Evolutionary conservation across 2,888 invertebrate genomes (phyloP), one percentile per base, ranked within the genome.

Genomic region (Chrysopilus asiliformis): DNA sequence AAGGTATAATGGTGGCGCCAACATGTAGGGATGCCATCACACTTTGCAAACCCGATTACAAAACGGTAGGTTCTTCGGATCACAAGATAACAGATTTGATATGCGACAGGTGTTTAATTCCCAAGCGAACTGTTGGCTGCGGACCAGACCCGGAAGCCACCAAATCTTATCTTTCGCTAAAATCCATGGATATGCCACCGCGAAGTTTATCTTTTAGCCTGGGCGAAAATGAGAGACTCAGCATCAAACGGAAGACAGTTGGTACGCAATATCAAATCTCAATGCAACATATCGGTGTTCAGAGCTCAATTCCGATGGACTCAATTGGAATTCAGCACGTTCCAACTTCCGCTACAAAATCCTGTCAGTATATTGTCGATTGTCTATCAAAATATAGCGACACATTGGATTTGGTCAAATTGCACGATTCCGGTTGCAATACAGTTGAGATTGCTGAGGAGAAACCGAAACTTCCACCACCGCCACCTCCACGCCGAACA

Each of bases 131-230:
- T 32, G 60, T 77, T 26, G 75, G 70, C 6, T 68, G 74, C 12
- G 76, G 78, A 22, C 60, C 68, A 2, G 58, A 60, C 4, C 19
- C 28, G 3, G 46, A 41, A 8, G 43, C 43, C 19, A 40, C 43
- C 12, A 47, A 47, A 32, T 42, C 32, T 5, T 47, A 42, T 32
- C 53, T 70, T 19, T 71, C 70, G 2, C 50, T 71, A 17, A 54
- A 55, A 30, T 60, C 65, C 17, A 62, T 65, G 39, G 53, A 68
- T 49, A 60, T 51, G 34, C 57, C 60, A 2, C 65, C 66, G 3
- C 60, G 71, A 36, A 74, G 72, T 49, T 68, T 68, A 42, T 73
- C 74, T 2, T 75, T 74, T 47, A 71, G 72, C 49, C 61, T 72
- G 47, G 72, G 72, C 3, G 72, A 71, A 32, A 51, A 48, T 18